phyloP scores from a whole-genome alignment of 2,113 vertebrate species.

The Aptenodytes forsteri region DNA sequence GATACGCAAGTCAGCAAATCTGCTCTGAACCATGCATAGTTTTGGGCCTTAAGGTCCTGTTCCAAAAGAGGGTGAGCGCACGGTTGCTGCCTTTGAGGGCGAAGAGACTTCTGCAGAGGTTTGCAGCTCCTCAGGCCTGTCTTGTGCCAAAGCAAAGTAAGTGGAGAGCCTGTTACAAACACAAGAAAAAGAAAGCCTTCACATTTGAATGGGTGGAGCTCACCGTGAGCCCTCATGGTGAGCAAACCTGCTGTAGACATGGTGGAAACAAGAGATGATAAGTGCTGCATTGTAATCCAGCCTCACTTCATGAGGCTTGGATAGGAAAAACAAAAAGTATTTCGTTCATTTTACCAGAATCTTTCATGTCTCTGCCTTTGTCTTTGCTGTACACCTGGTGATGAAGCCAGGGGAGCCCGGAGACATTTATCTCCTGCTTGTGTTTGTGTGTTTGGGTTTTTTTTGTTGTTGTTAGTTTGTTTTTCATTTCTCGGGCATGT shows the following conservation, averaged over 20 bases:
- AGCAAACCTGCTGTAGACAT: constrained; percentile 21
- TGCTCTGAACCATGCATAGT: not conserved
- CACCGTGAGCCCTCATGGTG: not conserved
- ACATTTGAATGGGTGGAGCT: constrained; percentile 16
- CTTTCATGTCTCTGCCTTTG: constrained; percentile 43
- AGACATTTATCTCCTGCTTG: not conserved
- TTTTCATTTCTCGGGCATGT: constrained; percentile 27
- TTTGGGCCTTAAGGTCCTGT: not conserved
- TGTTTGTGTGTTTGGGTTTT: not conserved
- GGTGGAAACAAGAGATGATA: constrained; percentile 18
- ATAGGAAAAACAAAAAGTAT: not conserved
- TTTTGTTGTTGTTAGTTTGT: not conserved
- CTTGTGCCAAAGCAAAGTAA: not conserved
- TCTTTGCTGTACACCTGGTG: constrained; percentile 30
- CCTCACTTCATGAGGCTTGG: not conserved
- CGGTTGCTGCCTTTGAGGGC: not conserved
- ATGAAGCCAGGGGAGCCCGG: not conserved
- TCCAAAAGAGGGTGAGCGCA: not conserved
- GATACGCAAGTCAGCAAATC: not conserved
- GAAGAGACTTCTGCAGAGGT: not conserved
- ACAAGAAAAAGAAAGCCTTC: not conserved
- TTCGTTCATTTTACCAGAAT: not conserved
- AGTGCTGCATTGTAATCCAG: not conserved
- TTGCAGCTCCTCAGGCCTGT: not conserved
- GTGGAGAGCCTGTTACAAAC: not conserved